A percentile compares a stretch with the other conserved stretches of the same genome.
Conservation (phyloP, 2,888 invertebrate species). For the Standfussiana lucernea region DNA sequence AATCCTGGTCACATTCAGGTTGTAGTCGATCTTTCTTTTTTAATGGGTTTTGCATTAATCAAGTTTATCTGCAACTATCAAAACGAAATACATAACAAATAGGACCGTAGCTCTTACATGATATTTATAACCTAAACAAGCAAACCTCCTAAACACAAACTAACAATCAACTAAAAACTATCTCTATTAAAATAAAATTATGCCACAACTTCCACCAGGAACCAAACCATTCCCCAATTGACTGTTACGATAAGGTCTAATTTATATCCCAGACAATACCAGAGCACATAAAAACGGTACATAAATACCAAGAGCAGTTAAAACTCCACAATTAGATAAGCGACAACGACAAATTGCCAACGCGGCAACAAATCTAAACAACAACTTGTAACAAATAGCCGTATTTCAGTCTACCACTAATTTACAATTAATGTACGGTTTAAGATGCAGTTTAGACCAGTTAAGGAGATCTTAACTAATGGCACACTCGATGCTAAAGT, state of each 20-base stretch:
- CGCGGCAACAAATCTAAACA: constrained; percentile 72
- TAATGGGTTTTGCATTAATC: neutral
- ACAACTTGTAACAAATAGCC: constrained; percentile 79
- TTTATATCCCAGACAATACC: constrained; percentile 60
- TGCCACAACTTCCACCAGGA: constrained; percentile 24
- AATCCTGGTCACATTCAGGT: neutral
- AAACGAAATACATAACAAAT: neutral
- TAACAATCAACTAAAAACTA: constrained; percentile 41
- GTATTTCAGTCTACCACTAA: constrained; percentile 78
- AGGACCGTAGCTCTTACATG: neutral
- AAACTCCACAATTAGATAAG: constrained; percentile 66
- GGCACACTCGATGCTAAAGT: constrained; percentile 69
- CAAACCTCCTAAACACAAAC: constrained; percentile 19
- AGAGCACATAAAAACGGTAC: constrained; percentile 60
- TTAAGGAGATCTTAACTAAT: constrained; percentile 76
- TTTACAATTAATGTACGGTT: constrained; percentile 82
- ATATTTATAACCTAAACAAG: constrained; percentile 13
- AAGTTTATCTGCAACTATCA: neutral
- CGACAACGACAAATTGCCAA: constrained; percentile 62
- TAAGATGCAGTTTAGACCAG: constrained; percentile 79
- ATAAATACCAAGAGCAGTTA: constrained; percentile 61
- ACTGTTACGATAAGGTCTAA: constrained; percentile 54
- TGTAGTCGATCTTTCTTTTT: neutral
- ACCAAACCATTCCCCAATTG: constrained; percentile 42
- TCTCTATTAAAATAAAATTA: constrained; percentile 53